Evolutionary conservation across 2,888 invertebrate genomes (phyloP).

Genomic region (Silvanus unidentatus): DNA sequence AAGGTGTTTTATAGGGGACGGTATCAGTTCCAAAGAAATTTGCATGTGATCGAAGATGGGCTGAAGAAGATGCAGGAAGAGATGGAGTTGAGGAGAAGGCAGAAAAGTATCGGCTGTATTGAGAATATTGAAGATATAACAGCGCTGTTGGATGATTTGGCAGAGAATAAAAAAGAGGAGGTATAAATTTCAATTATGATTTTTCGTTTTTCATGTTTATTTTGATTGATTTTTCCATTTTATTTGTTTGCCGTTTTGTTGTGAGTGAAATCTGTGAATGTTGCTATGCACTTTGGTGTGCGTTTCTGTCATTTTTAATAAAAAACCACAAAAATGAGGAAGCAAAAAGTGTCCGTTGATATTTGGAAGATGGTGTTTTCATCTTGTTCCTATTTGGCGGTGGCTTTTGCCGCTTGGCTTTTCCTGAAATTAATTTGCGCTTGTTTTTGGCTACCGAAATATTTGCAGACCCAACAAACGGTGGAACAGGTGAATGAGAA

Average conservation of each 20-base stretch:
- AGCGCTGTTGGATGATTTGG: slow-evolving; percentile 20
- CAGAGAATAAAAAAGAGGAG: too few species aligned
- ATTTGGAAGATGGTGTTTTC: slow-evolving; percentile 61
- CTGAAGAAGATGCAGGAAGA: slow-evolving; percentile 37
- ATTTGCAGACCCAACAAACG: slow-evolving; percentile 51
- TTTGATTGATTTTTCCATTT: background rate
- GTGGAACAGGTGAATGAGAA: slow-evolving; percentile 40
- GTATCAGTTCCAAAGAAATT: slow-evolving; percentile 35
- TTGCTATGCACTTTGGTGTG: slow-evolving; percentile 2
- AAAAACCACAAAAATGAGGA: slow-evolving; percentile 48
- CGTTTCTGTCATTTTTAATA: background rate
- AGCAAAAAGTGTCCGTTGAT: slow-evolving; percentile 63
- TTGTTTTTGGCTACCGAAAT: slow-evolving; percentile 59
- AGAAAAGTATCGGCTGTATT: slow-evolving; percentile 28
- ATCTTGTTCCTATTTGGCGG: slow-evolving; percentile 55
- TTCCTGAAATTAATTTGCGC: slow-evolving; percentile 60
- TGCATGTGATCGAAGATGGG: slow-evolving; percentile 41
- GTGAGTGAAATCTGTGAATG: background rate
- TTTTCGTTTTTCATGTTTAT: too few species aligned
- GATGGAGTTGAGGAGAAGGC: slow-evolving; percentile 29
- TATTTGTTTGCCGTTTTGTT: too few species aligned
- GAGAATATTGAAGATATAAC: slow-evolving; percentile 14
- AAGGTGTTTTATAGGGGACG: slow-evolving; percentile 35
- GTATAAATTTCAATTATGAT: too few species aligned
- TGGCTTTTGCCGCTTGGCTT: slow-evolving; percentile 60